Evolutionary conservation across 2,113 vertebrate genomes (phyloP), one percentile per base, ranked within the genome.

Genomic region (Gymnogyps californianus): DNA sequence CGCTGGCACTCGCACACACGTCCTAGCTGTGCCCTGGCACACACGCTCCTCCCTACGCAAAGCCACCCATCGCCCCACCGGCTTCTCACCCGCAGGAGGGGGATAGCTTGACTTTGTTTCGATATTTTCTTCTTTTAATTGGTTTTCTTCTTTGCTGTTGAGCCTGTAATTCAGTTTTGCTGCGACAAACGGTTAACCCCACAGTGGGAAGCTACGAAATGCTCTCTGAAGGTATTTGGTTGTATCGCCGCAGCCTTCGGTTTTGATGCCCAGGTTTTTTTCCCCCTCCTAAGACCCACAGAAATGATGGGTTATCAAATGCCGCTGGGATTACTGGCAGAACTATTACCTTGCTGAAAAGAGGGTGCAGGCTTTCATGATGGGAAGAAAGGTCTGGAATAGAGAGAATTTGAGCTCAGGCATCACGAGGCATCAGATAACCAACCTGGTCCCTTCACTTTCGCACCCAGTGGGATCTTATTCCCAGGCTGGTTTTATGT

Each of bases 111-210:
- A 92, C 84, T 94, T 95, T 71, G 26, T 87, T 97, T 95, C 15
- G 25, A 64, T 88, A 65, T 80, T 94, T 81, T 87, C 61, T 62
- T 84, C 66, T 87, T 96, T 86, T 69, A 36, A 66, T 80, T 79
- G 65, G 18, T 61, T 96, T 96, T 89, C 76, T 72, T 62, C 58
- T 97, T 96, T 90, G 66, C 84, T 88, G 31, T 55, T 47, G 62
- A 95, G 83, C 79, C 78, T 77, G 38, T 77, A 88, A 92, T 91
- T 96, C 83, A 89, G 84, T 94, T 97, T 84, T 96, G 79, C 80
- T 95, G 93, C 86, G 89, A 79, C 46, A 76, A 85, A 90, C 3
- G 13, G 92, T 95, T 96, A 97, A 96, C 26, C 61, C 82, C 75
- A 42, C 72, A 81, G 72, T 12, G 44, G 46, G 80, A 94, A 96